These are phyloP conservation scores for Spodoptera exigua DNA, from an alignment of 2,888 invertebrate genomes.

Conservation along the genomic window DNA sequence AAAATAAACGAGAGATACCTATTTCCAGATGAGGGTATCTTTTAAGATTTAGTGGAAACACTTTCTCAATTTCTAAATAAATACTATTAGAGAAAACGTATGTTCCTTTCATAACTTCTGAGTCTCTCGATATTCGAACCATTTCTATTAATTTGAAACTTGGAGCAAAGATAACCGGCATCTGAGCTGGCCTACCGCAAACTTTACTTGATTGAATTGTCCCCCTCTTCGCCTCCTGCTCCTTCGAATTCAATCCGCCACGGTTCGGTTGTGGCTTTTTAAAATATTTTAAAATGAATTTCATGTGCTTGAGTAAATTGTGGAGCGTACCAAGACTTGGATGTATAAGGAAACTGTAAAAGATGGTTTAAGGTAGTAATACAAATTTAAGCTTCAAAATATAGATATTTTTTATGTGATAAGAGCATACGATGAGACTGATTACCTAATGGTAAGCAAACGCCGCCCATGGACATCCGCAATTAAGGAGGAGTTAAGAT, in stretches of 20 bases:
- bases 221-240: background rate
- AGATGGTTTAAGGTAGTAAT: too few species aligned
- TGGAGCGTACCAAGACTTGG: background rate
- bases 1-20: conserved; percentile 45
- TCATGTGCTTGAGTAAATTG: conserved; percentile 9
- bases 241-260: conserved; percentile 6
- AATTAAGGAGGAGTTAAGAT: too few species aligned
- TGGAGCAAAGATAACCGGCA: conserved; percentile 32
- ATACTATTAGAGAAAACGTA: conserved; percentile 9
- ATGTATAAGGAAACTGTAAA: background rate
- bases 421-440: too few species aligned
- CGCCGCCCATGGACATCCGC: too few species aligned
- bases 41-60: conserved; percentile 19
- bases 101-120: conserved; percentile 13
- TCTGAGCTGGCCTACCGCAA: conserved; percentile 22
- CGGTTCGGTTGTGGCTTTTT: conserved; percentile 5
- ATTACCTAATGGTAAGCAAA: too few species aligned
- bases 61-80: conserved; percentile 7
- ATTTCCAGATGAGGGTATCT: conserved; percentile 22
- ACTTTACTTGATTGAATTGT: conserved; percentile 51
- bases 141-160: conserved; percentile 38
- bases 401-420: too few species aligned
- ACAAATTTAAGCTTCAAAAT: too few species aligned
- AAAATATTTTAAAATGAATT: conserved; percentile 13
- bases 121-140: conserved; percentile 3